Conservation (phyloP, 2,113 vertebrate genomes). For the Thamnaconus septentrionalis region DNA sequence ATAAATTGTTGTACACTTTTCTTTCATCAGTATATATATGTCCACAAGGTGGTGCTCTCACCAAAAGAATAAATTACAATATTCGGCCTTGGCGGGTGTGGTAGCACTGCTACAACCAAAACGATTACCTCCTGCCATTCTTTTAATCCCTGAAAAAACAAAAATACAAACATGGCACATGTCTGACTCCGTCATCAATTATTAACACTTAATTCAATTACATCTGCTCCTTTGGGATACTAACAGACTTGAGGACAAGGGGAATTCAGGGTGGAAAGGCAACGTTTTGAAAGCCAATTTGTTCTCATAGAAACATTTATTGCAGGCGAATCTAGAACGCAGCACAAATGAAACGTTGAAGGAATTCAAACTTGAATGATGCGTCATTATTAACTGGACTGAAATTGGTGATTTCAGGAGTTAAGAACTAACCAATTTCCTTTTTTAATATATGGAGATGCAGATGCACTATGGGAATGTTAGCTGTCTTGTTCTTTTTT, state of each 20-base stretch:
- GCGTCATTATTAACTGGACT: slow-evolving; percentile 5
- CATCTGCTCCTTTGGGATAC: slow-evolving; percentile 7
- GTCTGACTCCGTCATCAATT: slow-evolving; percentile 40
- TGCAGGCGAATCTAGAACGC: slow-evolving; percentile 2
- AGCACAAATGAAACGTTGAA: slow-evolving; percentile 12
- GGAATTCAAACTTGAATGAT: slow-evolving; percentile 11
- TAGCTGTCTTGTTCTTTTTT: slow-evolving; percentile 38
- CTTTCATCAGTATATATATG: not conserved
- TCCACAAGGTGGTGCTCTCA: slow-evolving; percentile 59
- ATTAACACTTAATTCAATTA: slow-evolving; percentile 19
- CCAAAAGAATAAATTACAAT: slow-evolving; percentile 40
- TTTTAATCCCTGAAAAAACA: slow-evolving; percentile 52
- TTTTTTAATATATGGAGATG: not conserved
- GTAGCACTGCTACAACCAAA: slow-evolving; percentile 26
- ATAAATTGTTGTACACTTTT: not conserved
- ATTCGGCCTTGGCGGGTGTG: slow-evolving; percentile 2
- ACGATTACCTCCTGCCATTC: slow-evolving; percentile 1
- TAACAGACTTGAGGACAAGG: not conserved
- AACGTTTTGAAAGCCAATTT: not conserved
- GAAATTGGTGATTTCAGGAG: too few relatives aligned
- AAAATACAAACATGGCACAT: slow-evolving; percentile 54
- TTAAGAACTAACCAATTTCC: slow-evolving; percentile 2
- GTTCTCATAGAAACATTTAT: slow-evolving; percentile 22
- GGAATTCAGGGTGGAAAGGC: too few relatives aligned
- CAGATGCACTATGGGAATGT: slow-evolving; percentile 18